Percentiles rank a stretch among this genome's conserved stretches.
These are phyloP conservation scores for Apteryx owenii DNA, from an alignment of 2,113 vertebrate species.

Conservation along the genomic window DNA sequence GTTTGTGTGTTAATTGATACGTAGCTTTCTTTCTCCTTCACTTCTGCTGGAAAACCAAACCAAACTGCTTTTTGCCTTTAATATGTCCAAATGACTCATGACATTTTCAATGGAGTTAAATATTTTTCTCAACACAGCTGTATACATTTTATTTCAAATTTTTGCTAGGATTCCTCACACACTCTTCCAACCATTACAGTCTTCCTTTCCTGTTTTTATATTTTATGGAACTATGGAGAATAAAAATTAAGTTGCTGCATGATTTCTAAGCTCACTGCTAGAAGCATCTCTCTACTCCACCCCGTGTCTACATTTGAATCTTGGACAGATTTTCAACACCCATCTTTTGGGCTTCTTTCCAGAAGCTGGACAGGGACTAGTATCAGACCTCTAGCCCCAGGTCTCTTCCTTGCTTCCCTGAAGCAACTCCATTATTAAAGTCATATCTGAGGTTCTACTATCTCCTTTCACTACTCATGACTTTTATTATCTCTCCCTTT, in stretches of 20 bases:
- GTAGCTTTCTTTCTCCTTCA: background rate
- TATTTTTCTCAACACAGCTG: conserved; percentile 32
- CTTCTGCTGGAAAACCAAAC: background rate
- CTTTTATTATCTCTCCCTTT: background rate
- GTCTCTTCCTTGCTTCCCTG: background rate
- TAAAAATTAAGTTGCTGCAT: background rate
- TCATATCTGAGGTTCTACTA: background rate
- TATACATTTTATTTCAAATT: conserved; percentile 1
- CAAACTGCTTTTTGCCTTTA: background rate
- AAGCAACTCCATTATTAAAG: background rate
- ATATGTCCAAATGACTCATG: background rate
- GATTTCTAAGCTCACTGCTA: background rate
- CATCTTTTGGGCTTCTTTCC: background rate
- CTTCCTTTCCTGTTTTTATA: background rate
- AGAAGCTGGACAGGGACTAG: background rate
- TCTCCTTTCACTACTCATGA: background rate
- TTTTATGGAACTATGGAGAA: too few relatives aligned
- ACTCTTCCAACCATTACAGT: background rate
- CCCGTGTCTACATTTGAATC: background rate
- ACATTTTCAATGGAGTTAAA: background rate
- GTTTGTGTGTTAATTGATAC: background rate
- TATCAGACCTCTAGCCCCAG: background rate
- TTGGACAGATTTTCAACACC: background rate
- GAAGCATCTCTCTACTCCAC: background rate
- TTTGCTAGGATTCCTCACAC: conserved; percentile 5